Conservation (phyloP, 1,140 invertebrate genomes). For the Drosophila leontia region DNA sequence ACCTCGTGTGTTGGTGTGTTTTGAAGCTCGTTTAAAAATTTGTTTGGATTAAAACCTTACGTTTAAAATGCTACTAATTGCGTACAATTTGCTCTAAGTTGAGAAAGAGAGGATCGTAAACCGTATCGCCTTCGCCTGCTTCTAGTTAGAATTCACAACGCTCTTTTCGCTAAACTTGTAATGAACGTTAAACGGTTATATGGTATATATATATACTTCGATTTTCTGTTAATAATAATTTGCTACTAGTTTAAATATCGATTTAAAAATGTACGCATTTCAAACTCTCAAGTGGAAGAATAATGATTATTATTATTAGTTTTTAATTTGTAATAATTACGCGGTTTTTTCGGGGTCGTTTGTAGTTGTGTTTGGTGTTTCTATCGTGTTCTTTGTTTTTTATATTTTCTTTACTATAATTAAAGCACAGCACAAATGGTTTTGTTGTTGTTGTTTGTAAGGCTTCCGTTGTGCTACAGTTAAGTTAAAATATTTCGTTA, state of each 20-base stretch:
- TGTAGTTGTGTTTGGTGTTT: conserved; percentile 14
- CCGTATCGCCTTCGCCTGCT: conserved; percentile 14
- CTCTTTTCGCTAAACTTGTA: conserved; percentile 69
- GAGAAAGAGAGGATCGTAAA: conserved; percentile 23
- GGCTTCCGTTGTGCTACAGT: conserved; percentile 56
- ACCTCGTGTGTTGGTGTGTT: neutral
- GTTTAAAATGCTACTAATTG: conserved; percentile 71
- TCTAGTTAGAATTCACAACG: conserved; percentile 71
- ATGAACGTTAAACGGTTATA: conserved; percentile 47
- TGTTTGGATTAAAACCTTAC: conserved; percentile 53
- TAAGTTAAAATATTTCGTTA: conserved; percentile 58
- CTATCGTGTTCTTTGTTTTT: conserved; percentile 5
- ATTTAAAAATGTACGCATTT: conserved; percentile 73
- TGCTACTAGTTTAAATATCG: conserved; percentile 57
- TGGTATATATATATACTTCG: conserved; percentile 18
- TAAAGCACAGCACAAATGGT: conserved; percentile 77
- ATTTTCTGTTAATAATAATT: conserved; percentile 57
- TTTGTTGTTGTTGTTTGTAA: conserved; percentile 48
- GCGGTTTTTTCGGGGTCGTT: conserved; percentile 14
- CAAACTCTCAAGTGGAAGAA: conserved; percentile 77
- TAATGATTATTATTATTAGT: conserved; percentile 76
- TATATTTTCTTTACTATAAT: conserved; percentile 59
- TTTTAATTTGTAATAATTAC: conserved; percentile 50
- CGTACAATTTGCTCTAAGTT: conserved; percentile 30
- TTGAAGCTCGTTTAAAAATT: conserved; percentile 74